Percentiles rank a stretch among this genome's conserved stretches.
Evolutionary conservation across 2,888 invertebrate genomes (phyloP).

Genomic region (Palloptera scutellata): DNA sequence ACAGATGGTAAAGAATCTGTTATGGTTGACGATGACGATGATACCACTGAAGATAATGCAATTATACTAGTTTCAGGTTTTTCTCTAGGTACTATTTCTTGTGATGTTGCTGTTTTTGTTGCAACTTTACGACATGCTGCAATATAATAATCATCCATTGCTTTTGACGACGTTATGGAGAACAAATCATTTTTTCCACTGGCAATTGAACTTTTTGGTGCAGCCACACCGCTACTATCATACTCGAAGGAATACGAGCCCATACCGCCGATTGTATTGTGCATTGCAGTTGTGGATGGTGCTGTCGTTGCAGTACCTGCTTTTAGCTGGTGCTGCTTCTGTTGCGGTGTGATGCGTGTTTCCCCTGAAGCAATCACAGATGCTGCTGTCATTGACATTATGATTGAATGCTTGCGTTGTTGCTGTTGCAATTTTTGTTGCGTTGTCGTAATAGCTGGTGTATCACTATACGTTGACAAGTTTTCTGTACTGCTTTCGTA

Average conservation of each 20-base stretch:
- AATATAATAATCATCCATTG: conserved; percentile 13
- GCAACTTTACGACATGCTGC: not conserved
- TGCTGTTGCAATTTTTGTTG: conserved; percentile 35
- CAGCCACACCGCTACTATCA: conserved; percentile 4
- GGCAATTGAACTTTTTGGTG: not conserved
- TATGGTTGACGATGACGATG: conserved; percentile 19
- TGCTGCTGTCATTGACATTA: conserved; percentile 58
- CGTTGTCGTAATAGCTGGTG: conserved; percentile 40
- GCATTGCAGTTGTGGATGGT: no score
- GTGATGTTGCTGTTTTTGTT: conserved; percentile 6
- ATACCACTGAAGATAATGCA: conserved; percentile 19
- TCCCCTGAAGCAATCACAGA: conserved; percentile 59
- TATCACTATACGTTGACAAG: conserved; percentile 52
- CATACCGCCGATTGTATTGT: not conserved
- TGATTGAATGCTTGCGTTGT: conserved; percentile 48
- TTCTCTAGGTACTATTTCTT: conserved; percentile 10
- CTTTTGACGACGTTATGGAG: not conserved
- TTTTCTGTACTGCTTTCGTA: conserved; percentile 42
- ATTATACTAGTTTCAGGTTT: conserved; percentile 18
- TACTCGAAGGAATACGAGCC: conserved; percentile 17
- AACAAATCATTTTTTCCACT: no score
- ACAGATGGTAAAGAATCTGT: conserved; percentile 17
- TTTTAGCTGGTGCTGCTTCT: conserved; percentile 24
- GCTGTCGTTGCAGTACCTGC: no score
- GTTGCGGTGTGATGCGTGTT: conserved; percentile 50